A percentile compares a stretch with the other conserved stretches of the same genome.
phyloP scores from a whole-genome alignment of 1,140 invertebrate species.

The Drosophila arizonae region DNA sequence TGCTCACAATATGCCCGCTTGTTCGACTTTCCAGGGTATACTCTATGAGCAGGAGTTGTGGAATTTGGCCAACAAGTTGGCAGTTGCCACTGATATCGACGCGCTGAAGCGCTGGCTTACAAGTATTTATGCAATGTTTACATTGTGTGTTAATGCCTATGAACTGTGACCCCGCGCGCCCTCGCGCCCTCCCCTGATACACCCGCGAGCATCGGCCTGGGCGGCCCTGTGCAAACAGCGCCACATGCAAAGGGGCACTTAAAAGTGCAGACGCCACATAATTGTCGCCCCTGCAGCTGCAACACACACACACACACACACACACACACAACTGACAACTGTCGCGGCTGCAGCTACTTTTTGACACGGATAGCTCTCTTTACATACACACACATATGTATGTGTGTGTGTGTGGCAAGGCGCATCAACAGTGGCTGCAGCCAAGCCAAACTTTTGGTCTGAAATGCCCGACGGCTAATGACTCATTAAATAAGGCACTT shows the following conservation, averaged over 20 bases:
- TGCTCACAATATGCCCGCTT: too few relatives aligned
- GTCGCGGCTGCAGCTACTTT: slow-evolving; percentile 56
- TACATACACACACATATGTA: neutral
- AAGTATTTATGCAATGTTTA: slow-evolving; percentile 78
- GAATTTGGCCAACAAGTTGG: slow-evolving; percentile 69
- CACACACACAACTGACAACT: slow-evolving; percentile 57
- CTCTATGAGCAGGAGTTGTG: neutral
- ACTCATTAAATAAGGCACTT: slow-evolving; percentile 76
- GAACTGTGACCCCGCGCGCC: slow-evolving; percentile 1
- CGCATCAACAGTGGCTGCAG: slow-evolving; percentile 19
- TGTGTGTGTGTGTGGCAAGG: neutral
- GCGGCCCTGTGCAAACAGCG: slow-evolving; percentile 54
- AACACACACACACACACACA: neutral
- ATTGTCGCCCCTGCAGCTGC: slow-evolving; percentile 53
- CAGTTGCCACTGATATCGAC: slow-evolving; percentile 36
- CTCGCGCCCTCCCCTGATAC: neutral
- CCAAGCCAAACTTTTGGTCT: slow-evolving; percentile 39
- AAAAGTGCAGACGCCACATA: slow-evolving; percentile 80
- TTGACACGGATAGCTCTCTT: slow-evolving; percentile 60
- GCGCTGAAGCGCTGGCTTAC: slow-evolving; percentile 34
- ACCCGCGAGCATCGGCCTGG: too few relatives aligned
- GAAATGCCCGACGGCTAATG: slow-evolving; percentile 55
- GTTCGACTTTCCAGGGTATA: neutral
- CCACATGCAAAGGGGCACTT: slow-evolving; percentile 78
- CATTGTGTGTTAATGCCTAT: slow-evolving; percentile 72